Evolutionary conservation across 2,113 vertebrate genomes (phyloP).

Genomic region (Ciconia stormi): DNA sequence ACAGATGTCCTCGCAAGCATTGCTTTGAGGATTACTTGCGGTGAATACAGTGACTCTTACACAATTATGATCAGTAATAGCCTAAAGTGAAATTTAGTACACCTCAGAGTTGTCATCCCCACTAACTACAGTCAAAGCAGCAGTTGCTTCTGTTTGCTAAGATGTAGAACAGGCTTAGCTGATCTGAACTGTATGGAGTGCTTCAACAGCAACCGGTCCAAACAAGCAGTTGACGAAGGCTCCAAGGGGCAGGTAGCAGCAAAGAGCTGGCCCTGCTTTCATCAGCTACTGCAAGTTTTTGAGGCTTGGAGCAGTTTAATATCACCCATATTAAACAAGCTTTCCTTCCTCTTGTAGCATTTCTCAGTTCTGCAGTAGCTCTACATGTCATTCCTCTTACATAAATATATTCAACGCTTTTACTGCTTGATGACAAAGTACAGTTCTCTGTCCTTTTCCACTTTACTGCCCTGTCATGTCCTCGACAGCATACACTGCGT

Average conservation of each 20-base stretch:
- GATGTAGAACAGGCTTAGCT: neutral
- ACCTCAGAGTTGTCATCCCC: neutral
- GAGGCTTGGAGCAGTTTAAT: neutral
- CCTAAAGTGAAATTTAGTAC: neutral
- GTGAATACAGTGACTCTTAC: neutral
- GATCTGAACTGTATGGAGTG: neutral
- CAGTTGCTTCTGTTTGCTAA: neutral
- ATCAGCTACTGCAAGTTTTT: neutral
- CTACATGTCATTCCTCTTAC: fast-evolving
- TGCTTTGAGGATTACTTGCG: neutral
- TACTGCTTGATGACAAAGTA: neutral
- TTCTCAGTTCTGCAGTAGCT: neutral
- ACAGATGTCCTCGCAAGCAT: neutral
- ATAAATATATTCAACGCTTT: neutral
- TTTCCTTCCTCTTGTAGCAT: neutral
- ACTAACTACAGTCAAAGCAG: neutral
- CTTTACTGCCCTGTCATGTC: neutral
- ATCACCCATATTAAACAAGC: neutral
- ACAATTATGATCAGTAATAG: neutral
- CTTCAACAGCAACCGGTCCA: neutral
- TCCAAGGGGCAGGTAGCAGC: neutral
- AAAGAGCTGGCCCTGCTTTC: neutral
- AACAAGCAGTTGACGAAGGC: neutral
- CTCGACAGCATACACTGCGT: fast-evolving
- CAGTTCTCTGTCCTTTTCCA: neutral